Conservation (phyloP, 2,888 invertebrate species). For the Suillia variegata region DNA sequence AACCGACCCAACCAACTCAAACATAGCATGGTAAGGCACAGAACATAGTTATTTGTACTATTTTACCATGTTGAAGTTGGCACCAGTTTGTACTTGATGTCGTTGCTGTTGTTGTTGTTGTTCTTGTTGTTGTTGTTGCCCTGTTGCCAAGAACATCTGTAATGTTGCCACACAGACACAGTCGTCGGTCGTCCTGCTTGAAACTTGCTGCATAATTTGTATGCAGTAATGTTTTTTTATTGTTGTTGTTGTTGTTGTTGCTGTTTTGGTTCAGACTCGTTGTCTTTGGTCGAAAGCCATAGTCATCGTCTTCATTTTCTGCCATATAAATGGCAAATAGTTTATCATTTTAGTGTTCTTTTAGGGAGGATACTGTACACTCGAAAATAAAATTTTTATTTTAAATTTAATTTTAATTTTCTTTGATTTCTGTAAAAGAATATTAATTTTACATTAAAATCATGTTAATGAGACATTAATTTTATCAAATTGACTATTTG, state of each 20-base stretch:
- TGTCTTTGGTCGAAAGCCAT: neutral
- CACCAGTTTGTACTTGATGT: neutral
- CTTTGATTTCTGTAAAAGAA: no score
- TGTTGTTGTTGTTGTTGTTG: neutral
- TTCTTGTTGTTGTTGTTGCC: neutral
- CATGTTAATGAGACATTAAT: no score
- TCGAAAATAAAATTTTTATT: no score
- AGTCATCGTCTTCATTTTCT: neutral
- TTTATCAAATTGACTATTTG: no score
- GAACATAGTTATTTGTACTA: neutral
- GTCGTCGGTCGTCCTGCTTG: neutral
- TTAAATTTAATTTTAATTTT: no score
- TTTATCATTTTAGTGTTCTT: neutral
- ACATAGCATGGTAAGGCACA: no score
- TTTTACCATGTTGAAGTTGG: neutral
- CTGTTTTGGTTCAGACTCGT: neutral
- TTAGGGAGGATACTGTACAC: neutral
- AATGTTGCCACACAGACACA: neutral
- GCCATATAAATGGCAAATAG: conserved; percentile 2
- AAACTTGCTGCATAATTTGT: neutral
- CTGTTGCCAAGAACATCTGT: conserved; percentile 1
- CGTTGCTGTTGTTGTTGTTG: neutral
- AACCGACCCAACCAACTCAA: no score
- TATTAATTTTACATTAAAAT: no score
- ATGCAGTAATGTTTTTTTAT: neutral